These are phyloP conservation scores for Bothrops jararaca DNA, from an alignment of 2,113 vertebrate genomes.

Conservation along the genomic window DNA sequence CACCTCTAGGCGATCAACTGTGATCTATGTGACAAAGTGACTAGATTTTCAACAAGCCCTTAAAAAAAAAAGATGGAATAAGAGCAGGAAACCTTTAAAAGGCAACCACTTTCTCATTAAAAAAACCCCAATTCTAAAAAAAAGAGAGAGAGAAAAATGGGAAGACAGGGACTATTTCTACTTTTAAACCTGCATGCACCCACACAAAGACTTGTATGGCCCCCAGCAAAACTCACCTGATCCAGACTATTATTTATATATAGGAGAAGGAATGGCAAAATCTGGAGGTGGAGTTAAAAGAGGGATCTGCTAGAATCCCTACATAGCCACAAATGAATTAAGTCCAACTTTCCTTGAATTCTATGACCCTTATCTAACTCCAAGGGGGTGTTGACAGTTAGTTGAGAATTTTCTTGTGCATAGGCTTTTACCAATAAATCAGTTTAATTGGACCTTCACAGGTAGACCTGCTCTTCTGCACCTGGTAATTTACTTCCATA, in stretches of 20 bases:
- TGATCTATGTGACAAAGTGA: background rate
- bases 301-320: too few species aligned
- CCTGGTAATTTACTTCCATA: too few species aligned
- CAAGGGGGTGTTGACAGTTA: too few species aligned
- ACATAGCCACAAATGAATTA: too few species aligned
- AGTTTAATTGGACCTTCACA: too few species aligned
- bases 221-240: background rate
- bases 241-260: background rate
- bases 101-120: background rate
- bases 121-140: background rate
- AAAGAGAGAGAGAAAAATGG: background rate
- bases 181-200: background rate
- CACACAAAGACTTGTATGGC: background rate
- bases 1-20: background rate
- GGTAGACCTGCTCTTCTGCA: too few species aligned
- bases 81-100: background rate
- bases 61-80: background rate
- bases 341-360: too few species aligned
- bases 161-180: background rate
- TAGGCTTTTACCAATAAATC: too few species aligned
- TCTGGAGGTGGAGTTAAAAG: too few species aligned
- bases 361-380: too few species aligned
- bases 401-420: too few species aligned
- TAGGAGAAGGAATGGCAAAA: too few species aligned
- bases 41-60: background rate